Evolutionary conservation across 2,888 invertebrate species (phyloP).

Genomic region (Sericinus montela): DNA sequence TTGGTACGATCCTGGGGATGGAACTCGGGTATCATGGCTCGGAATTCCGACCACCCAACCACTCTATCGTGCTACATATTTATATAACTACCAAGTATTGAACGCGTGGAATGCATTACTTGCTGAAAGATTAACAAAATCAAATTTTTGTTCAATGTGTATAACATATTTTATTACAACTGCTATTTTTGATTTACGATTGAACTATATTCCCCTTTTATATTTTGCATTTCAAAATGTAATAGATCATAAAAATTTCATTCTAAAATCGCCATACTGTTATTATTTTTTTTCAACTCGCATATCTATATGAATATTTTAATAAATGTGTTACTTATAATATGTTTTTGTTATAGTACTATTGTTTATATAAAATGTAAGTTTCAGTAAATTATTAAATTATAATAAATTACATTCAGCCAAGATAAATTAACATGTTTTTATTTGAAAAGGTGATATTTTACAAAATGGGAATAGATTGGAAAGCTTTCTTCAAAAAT

Average conservation of each 20-base stretch:
- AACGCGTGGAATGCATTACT: too few relatives aligned
- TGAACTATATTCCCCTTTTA: not conserved
- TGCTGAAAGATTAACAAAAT: too few relatives aligned
- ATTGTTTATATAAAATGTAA: slow-evolving; percentile 1
- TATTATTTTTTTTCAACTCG: too few relatives aligned
- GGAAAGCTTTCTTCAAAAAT: slow-evolving; percentile 29
- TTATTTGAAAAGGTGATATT: slow-evolving; percentile 8
- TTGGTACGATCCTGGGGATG: too few relatives aligned
- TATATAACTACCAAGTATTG: too few relatives aligned
- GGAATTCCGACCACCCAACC: too few relatives aligned
- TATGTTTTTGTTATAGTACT: not conserved
- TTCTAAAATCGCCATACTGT: not conserved
- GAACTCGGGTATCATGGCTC: too few relatives aligned
- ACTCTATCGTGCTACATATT: too few relatives aligned
- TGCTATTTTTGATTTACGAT: too few relatives aligned
- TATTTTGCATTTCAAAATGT: not conserved
- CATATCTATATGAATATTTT: not conserved
- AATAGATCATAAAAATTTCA: not conserved
- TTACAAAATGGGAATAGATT: slow-evolving; percentile 17
- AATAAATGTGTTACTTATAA: not conserved
- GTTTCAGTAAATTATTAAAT: not conserved
- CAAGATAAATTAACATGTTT: not conserved
- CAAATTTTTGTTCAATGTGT: too few relatives aligned
- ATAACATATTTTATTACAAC: too few relatives aligned
- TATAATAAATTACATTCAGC: not conserved